Percentiles rank a stretch among this genome's conserved stretches.
phyloP scores from a whole-genome alignment of 1,140 invertebrate species.

The Solenopsis invicta region DNA sequence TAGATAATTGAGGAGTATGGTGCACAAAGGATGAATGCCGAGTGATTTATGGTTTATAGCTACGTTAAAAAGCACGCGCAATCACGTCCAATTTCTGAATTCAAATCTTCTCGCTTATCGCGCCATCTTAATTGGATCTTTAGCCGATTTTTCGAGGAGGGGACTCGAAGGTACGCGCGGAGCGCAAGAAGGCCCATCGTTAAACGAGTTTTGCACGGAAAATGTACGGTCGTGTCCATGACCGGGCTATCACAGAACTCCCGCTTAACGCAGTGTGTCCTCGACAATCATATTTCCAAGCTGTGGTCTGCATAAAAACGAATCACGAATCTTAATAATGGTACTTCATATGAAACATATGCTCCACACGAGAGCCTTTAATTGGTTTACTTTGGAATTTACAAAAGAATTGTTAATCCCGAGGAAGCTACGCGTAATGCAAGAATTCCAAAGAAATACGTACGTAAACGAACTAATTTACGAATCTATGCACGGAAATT shows the following conservation, averaged over 20 bases:
- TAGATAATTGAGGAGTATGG: background rate
- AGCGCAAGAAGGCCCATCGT: conserved; percentile 33
- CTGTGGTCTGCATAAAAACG: background rate
- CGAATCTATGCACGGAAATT: background rate
- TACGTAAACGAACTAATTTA: conserved; percentile 5
- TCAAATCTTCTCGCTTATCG: background rate
- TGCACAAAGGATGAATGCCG: background rate
- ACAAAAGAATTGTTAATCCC: background rate
- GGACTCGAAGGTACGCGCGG: conserved; percentile 58
- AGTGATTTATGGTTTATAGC: conserved; percentile 6
- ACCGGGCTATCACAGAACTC: background rate
- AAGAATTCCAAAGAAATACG: background rate
- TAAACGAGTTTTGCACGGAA: conserved; percentile 47
- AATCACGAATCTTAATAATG: background rate
- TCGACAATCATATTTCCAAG: background rate
- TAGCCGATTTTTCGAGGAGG: conserved; percentile 20
- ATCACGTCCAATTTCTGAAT: background rate
- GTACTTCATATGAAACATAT: background rate
- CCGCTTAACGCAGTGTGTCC: conserved; percentile 4
- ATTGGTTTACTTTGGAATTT: background rate
- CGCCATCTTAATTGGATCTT: background rate
- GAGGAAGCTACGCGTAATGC: background rate
- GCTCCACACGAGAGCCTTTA: background rate
- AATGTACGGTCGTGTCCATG: conserved; percentile 20
- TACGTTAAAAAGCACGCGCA: background rate